These are phyloP conservation scores for Platycheirus rosarum DNA, from an alignment of 2,888 invertebrate genomes.

Conservation along the genomic window DNA sequence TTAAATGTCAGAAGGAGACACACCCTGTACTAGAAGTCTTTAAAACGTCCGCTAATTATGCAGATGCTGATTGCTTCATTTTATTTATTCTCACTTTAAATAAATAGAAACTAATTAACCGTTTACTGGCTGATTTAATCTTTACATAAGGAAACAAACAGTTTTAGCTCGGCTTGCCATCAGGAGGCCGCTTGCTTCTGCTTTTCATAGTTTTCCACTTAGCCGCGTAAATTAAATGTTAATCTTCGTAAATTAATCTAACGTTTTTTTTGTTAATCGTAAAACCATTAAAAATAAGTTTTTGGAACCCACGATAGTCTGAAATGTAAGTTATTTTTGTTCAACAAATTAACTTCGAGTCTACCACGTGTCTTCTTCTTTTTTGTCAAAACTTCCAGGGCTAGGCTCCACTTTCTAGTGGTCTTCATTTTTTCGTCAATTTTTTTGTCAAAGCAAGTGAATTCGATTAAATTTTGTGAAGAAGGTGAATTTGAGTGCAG, in stretches of 20 bases:
- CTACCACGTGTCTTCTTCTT: constrained; percentile 53
- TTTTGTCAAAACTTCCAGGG: constrained; percentile 24
- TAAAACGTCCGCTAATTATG: no score
- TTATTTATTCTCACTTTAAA: constrained; percentile 1
- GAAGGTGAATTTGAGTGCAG: constrained; percentile 84
- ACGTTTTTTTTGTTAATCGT: constrained; percentile 13
- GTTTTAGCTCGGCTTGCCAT: constrained; percentile 57
- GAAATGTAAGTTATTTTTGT: constrained; percentile 23
- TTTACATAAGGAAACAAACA: constrained; percentile 46
- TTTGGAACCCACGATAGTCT: neutral
- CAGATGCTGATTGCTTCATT: no score
- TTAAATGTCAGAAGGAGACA: no score
- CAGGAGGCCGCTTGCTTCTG: constrained; percentile 47
- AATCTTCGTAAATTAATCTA: constrained; percentile 18
- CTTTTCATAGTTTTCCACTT: constrained; percentile 9
- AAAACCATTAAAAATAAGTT: neutral
- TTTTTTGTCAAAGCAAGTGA: neutral
- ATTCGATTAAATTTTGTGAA: constrained; percentile 77
- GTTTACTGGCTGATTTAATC: neutral
- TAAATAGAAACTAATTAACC: constrained; percentile 27
- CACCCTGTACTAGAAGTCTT: no score
- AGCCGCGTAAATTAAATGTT: constrained; percentile 12
- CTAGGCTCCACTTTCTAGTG: constrained; percentile 57
- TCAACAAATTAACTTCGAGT: neutral
- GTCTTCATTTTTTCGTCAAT: constrained; percentile 23